These are phyloP conservation scores for Brachylomia viminalis DNA, from an alignment of 2,888 invertebrate genomes.

Conservation along the genomic window DNA sequence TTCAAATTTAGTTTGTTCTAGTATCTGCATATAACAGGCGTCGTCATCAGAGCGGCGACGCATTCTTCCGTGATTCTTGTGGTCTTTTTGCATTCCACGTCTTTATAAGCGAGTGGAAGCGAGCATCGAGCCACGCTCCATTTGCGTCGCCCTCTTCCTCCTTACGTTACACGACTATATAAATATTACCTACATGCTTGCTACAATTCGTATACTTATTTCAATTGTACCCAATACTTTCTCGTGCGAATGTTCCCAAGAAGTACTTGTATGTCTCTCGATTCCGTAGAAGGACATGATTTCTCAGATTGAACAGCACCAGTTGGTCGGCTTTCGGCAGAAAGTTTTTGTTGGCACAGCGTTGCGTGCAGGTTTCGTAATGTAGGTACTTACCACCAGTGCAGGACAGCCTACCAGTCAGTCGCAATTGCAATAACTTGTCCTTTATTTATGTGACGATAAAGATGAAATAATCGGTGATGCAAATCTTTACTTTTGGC, in stretches of 20 bases:
- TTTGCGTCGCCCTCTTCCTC: conserved; percentile 79
- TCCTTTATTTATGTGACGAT: conserved; percentile 71
- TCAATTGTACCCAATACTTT: conserved; percentile 75
- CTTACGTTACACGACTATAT: conserved; percentile 71
- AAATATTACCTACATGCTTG: conserved; percentile 65
- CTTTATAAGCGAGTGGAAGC: conserved; percentile 80
- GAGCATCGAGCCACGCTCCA: conserved; percentile 84
- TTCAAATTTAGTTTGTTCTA: conserved; percentile 47
- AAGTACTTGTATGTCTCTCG: conserved; percentile 71
- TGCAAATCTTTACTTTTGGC: conserved; percentile 69
- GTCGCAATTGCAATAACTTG: conserved; percentile 74
- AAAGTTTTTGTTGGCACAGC: conserved; percentile 80
- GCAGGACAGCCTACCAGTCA: conserved; percentile 58
- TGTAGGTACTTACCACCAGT: conserved; percentile 67
- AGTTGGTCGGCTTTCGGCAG: conserved; percentile 85
- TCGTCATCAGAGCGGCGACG: conserved; percentile 64
- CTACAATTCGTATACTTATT: conserved; percentile 65
- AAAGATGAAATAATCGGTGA: conserved; percentile 67
- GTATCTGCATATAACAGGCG: conserved; percentile 63
- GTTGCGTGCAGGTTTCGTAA: conserved; percentile 80
- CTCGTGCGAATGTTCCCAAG: conserved; percentile 72
- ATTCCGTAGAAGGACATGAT: conserved; percentile 83
- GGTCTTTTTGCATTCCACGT: conserved; percentile 82
- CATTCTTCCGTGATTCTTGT: conserved; percentile 83
- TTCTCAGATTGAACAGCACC: conserved; percentile 86